Evolutionary conservation across 1,140 invertebrate genomes (phyloP).

Genomic region (Agrilus planipennis): DNA sequence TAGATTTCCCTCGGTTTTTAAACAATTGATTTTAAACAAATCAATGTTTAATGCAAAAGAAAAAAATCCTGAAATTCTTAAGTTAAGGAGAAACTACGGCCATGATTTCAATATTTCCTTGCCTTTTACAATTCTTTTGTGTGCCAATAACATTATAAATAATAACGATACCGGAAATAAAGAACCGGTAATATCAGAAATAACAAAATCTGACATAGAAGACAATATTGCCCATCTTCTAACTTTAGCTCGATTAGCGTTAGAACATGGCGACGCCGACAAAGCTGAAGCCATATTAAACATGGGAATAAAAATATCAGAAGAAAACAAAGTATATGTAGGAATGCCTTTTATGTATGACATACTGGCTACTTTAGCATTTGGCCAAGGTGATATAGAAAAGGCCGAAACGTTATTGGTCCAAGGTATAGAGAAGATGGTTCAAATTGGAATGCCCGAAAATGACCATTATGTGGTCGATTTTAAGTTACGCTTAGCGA

Average conservation of each 20-base stretch:
- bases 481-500: slow-evolving; percentile 29
- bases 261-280: slow-evolving; percentile 28
- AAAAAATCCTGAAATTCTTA: no score
- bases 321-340: slow-evolving; percentile 23
- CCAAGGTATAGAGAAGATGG: slow-evolving; percentile 21
- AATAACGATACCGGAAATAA: no score
- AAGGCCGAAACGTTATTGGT: slow-evolving; percentile 29
- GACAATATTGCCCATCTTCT: slow-evolving; percentile 29
- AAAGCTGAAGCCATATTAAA: slow-evolving; percentile 28
- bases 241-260: slow-evolving; percentile 23
- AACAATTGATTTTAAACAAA: no score
- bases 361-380: slow-evolving; percentile 26
- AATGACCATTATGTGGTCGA: slow-evolving; percentile 26
- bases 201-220: slow-evolving; percentile 22
- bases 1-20: no score
- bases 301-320: slow-evolving; percentile 29
- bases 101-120: no score
- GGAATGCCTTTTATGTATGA: slow-evolving; percentile 29
- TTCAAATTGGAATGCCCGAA: slow-evolving; percentile 17
- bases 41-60: no score
- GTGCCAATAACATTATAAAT: no score
- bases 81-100: no score
- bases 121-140: no score
- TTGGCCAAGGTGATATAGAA: slow-evolving; percentile 23
- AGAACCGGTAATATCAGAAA: neutral